Evolutionary conservation across 1,140 invertebrate species (phyloP).

Genomic region (Limonius californicus): DNA sequence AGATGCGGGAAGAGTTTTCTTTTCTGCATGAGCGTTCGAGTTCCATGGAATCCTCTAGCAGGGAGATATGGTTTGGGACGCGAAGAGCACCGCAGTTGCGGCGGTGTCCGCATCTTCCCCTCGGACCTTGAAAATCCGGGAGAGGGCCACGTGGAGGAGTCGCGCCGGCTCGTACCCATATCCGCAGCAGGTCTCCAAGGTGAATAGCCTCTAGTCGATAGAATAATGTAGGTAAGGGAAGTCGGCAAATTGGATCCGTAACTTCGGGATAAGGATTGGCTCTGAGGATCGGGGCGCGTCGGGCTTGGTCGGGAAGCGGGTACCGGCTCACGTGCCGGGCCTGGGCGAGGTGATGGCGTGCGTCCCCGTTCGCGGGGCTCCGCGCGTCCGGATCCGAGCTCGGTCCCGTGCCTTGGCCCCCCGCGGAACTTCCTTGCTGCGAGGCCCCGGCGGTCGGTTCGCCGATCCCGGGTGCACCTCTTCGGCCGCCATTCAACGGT

Average conservation of each 20-base stretch:
- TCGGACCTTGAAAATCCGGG: constrained; percentile 74
- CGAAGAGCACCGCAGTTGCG: constrained; percentile 68
- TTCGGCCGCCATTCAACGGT: constrained; percentile 61
- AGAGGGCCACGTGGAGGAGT: constrained; percentile 64
- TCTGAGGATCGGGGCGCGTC: constrained; percentile 64
- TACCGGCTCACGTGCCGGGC: constrained; percentile 46
- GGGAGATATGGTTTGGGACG: constrained; percentile 66
- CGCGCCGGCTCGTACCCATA: constrained; percentile 67
- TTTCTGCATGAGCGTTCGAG: constrained; percentile 70
- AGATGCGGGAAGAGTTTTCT: constrained; percentile 77
- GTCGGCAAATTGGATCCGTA: constrained; percentile 73
- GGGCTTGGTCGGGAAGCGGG: constrained; percentile 55
- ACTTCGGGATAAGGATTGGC: constrained; percentile 74
- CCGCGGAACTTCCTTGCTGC: constrained; percentile 23
- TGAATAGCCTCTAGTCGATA: constrained; percentile 85
- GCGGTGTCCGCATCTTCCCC: constrained; percentile 53
- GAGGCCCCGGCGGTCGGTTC: constrained; percentile 33
- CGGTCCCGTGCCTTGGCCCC: constrained; percentile 18
- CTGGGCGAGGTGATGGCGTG: constrained; percentile 49
- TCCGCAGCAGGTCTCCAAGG: constrained; percentile 86
- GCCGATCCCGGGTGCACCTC: constrained; percentile 35
- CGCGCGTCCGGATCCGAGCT: constrained; percentile 20
- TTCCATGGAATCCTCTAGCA: constrained; percentile 68
- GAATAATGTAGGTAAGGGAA: constrained; percentile 86
- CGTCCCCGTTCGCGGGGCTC: constrained; percentile 11